Evolutionary conservation across 2,797 vertebrate species (phyloP).

Genomic region (Pseudochirops corinnae): DNA sequence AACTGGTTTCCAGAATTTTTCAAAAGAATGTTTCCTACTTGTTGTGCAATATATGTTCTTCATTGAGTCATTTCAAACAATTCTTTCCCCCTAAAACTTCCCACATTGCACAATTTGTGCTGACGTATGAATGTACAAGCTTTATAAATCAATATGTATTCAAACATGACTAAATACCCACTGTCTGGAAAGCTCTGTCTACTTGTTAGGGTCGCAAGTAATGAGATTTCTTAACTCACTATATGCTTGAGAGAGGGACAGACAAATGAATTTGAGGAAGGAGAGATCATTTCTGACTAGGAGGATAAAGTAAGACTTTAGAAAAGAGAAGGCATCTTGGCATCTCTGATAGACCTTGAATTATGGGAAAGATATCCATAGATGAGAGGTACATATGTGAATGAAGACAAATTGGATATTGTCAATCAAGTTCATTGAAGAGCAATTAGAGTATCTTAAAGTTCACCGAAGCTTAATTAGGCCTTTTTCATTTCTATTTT

Average conservation of each 20-base stretch:
- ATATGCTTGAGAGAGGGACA: background rate
- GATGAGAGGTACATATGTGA: background rate
- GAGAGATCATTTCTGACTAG: background rate
- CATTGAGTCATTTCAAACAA: background rate
- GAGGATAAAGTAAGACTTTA: background rate
- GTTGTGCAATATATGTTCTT: background rate
- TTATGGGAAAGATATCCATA: background rate
- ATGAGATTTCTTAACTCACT: background rate
- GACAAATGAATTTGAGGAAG: background rate
- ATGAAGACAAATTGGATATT: background rate
- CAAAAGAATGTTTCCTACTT: background rate
- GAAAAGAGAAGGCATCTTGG: background rate
- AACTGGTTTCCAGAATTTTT: constrained; percentile 14
- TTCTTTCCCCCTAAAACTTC: background rate
- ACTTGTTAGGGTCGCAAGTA: background rate
- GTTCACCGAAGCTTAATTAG: constrained; percentile 46
- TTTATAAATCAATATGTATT: background rate
- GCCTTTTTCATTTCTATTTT: constrained; percentile 36
- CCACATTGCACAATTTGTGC: background rate
- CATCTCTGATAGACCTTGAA: background rate
- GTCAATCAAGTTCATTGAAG: background rate
- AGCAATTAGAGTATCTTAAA: background rate
- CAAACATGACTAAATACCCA: background rate
- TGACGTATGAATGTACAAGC: background rate
- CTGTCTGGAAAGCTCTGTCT: background rate